Evolutionary conservation across 1,140 invertebrate genomes (phyloP), one percentile per base, ranked within the genome.

Genomic region (Contarinia nasturtii): DNA sequence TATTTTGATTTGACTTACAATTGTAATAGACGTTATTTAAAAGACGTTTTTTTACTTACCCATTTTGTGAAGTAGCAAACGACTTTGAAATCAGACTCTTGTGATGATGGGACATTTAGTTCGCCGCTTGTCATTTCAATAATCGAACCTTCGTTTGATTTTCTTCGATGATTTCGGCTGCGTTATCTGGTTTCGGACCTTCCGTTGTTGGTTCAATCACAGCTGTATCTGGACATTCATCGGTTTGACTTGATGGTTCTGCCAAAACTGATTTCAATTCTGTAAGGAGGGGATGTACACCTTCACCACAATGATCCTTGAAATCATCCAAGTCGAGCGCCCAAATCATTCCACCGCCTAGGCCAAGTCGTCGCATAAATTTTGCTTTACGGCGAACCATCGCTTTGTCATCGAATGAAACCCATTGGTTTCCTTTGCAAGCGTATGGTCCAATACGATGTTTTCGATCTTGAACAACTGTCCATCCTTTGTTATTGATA

Each of bases 41-140:
- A n/a, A n/a, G 1, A 85, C n/a, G n/a, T n/a, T n/a, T n/a, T n/a
- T n/a, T n/a, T n/a, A n/a, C n/a, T n/a, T n/a, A n/a, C 85, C 89
- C 89, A 93, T 55, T 91, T 92, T 1, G 87, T 90, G 56, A 90
- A 92, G 57, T 92, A 93, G 51, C 88, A 93, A 1, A 92, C 82
- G 0, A 93, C 70, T 67, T 84, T 76, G 50, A 68, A 80, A 44
- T 71, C 55, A 14, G 62, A 57, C 3, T 12, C 17, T 7, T 15
- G 37, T 40, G 37, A 27, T 3, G 10, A 5, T 27, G 27, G 7
- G 17, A 3, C 12, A 40, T 8, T 36, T 8, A 18, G 37, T 7
- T 40, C 14, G 12, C 3, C 12, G 21, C 2, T 54, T 46, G 41
- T 58, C 51, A 14, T 20, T 38, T 52, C 48, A 8, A 46, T 15